Percentiles rank a stretch among this genome's conserved stretches.
phyloP scores from a whole-genome alignment of 2,797 vertebrate genomes.

The Chromobotia macracanthus region DNA sequence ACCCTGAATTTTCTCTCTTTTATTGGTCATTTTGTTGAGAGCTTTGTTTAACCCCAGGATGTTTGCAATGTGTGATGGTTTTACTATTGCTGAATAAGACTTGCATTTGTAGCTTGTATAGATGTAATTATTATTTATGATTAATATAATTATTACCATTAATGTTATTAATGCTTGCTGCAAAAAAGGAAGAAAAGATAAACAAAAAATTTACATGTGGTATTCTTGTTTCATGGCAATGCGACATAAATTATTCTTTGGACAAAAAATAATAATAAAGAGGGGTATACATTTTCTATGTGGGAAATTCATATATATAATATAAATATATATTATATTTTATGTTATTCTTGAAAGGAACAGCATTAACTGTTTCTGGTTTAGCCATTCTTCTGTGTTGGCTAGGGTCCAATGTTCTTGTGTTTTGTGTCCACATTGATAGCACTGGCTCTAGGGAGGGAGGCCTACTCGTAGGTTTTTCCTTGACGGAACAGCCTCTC shows the following conservation, averaged over 20 bases:
- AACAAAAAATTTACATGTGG: slow-evolving; percentile 69
- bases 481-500: slow-evolving; percentile 58
- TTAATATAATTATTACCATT: slow-evolving; percentile 77
- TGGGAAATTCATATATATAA: slow-evolving; percentile 49
- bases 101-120: slow-evolving; percentile 81
- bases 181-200: slow-evolving; percentile 57
- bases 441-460: slow-evolving; percentile 49
- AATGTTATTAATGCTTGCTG: slow-evolving; percentile 81
- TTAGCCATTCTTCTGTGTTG: slow-evolving; percentile 49
- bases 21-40: slow-evolving; percentile 73
- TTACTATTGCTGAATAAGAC: slow-evolving; percentile 55
- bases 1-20: slow-evolving; percentile 75
- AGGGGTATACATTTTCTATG: slow-evolving; percentile 58
- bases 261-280: slow-evolving; percentile 55
- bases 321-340: slow-evolving; percentile 41
- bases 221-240: slow-evolving; percentile 63
- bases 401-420: slow-evolving; percentile 48
- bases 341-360: slow-evolving; percentile 51
- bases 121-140: slow-evolving; percentile 74
- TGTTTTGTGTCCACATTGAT: slow-evolving; percentile 55
- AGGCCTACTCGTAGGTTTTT: slow-evolving; percentile 56
- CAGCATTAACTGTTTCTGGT: slow-evolving; percentile 39
- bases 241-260: slow-evolving; percentile 65
- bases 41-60: slow-evolving; percentile 79
- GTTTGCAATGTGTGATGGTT: slow-evolving; percentile 67